phyloP scores from a whole-genome alignment of 23 tunicate species.

The Botrylloides violaceus region DNA sequence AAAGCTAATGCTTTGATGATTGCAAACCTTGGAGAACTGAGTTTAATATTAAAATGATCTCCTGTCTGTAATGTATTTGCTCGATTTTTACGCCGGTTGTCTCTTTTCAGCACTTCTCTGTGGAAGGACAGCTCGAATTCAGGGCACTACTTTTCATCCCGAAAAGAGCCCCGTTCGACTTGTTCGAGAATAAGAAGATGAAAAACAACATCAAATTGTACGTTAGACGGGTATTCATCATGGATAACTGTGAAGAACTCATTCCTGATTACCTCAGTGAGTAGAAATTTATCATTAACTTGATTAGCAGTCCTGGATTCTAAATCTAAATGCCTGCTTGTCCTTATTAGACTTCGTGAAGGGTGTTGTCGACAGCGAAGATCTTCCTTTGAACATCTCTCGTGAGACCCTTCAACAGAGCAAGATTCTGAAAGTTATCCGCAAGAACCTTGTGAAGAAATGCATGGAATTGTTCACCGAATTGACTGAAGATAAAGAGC shows the following conservation, averaged over 20 bases:
- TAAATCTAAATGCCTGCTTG: neutral
- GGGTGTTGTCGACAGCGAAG: constrained; percentile 98
- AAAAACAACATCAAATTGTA: constrained; percentile 96
- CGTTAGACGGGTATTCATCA: constrained; percentile 92
- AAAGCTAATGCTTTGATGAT: constrained; percentile 4
- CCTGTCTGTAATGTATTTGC: neutral
- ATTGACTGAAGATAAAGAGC: constrained; percentile 89
- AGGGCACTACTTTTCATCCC: constrained; percentile 86
- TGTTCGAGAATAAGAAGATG: constrained; percentile 87
- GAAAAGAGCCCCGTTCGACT: constrained; percentile 94
- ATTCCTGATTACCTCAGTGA: constrained; percentile 95
- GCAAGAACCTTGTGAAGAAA: constrained; percentile 90
- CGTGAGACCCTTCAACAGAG: constrained; percentile 92
- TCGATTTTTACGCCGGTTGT: neutral
- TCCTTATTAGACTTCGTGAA: constrained; percentile 70
- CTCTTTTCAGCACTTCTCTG: constrained; percentile 85
- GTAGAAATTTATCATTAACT: constrained; percentile 1
- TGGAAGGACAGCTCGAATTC: constrained; percentile 94
- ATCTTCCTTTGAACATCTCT: constrained; percentile 92
- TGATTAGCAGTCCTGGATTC: neutral
- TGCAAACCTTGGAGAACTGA: constrained; percentile 32
- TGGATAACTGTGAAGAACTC: constrained; percentile 96
- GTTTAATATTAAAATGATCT: neutral
- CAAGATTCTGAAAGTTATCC: constrained; percentile 94
- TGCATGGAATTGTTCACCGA: constrained; percentile 79